Evolutionary conservation across 1,140 invertebrate genomes (phyloP), one percentile per base, ranked within the genome.

Genomic region (Oryzaephilus surinamensis): DNA sequence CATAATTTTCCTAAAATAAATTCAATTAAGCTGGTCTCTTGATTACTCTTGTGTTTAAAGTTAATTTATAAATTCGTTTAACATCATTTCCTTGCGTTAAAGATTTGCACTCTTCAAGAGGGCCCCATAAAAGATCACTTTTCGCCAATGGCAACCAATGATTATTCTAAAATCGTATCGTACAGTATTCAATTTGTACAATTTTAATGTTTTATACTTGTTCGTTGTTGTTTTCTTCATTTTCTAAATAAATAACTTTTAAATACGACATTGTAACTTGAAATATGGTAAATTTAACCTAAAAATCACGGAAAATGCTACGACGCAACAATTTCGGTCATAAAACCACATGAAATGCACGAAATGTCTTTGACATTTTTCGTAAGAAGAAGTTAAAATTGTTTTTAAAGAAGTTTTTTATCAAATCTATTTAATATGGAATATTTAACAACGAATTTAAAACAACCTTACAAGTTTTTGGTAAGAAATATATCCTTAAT

Each of bases 1-100:
- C 26, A 35, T 12, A 20, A 40, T 24, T 29, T 38, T 32, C 8
- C 34, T 20, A 32, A 35, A 32, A 36, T 20, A 7, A 19, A 21
- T 36, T 42, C 14, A 8, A 17, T 15, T 32, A 0, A 14, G 28
- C 7, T n/a, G 10, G 11, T 5, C 19, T 4, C 19, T 4, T 23
- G 8, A 41, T 6, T 29, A 48, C 51, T 46, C 45, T 16, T 26
- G 31, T 12, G 32, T 42, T 14, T 7, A 57, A 27, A 10, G 30
- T 32, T 32, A 55, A 26, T 27, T 49, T 32, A 24, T 52, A 54
- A 10, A 50, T 39, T 4, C 24, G 41, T 34, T 55, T 58, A 6
- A 52, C 48, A 38, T 51, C 50, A 8, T 48, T 42, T n/a, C 46
- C 50, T 34, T 38, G 15, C 2, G 49, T 54, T 26, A 58, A 29